These are phyloP conservation scores for Apamea sordens DNA, from an alignment of 2,888 invertebrate genomes.

Conservation along the genomic window DNA sequence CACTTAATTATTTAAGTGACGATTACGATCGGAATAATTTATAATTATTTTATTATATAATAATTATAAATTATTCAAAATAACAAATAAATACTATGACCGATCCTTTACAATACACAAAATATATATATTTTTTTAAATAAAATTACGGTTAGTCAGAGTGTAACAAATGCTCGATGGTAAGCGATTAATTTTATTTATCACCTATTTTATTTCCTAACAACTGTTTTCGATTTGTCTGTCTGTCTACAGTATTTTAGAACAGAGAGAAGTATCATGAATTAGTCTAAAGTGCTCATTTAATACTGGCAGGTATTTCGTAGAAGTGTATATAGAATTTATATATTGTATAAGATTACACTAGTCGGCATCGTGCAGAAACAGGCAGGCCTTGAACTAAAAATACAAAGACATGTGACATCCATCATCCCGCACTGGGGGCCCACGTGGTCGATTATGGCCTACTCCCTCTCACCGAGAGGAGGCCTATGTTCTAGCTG, in stretches of 20 bases:
- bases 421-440: not conserved
- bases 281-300: slow-evolving; percentile 34
- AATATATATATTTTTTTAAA: slow-evolving; percentile 10
- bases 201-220: slow-evolving; percentile 47
- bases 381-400: not conserved
- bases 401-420: not conserved
- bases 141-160: slow-evolving; percentile 22
- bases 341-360: not conserved
- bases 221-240: slow-evolving; percentile 56
- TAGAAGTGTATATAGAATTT: not conserved
- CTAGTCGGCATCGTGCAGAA: not conserved
- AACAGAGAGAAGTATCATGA: slow-evolving; percentile 19
- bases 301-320: slow-evolving; percentile 12
- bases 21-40: too few relatives aligned
- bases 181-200: slow-evolving; percentile 54
- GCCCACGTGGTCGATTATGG: not conserved
- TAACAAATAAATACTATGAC: not conserved
- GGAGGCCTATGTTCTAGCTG: too few relatives aligned
- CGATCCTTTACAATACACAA: not conserved
- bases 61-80: slow-evolving; percentile 5
- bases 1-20: not conserved
- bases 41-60: slow-evolving; percentile 20
- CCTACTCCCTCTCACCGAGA: not conserved
- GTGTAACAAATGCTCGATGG: slow-evolving; percentile 35
- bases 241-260: slow-evolving; percentile 39